Evolutionary conservation across 2,113 vertebrate species (phyloP).

Genomic region (Erpornis zantholeuca): DNA sequence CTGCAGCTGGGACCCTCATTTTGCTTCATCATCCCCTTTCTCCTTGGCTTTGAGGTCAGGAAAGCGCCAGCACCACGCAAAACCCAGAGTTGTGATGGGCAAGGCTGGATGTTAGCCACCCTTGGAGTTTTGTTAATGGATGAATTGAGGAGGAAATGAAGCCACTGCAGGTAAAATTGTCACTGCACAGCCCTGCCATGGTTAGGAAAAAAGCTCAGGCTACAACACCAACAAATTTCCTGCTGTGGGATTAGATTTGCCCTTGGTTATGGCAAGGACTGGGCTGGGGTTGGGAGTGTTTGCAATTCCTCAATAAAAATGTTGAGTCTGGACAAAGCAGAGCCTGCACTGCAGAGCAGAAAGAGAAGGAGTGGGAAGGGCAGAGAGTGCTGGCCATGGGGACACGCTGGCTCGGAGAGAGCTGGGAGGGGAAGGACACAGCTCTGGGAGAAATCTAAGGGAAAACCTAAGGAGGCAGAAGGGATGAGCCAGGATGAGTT

Average conservation of each 20-base stretch:
- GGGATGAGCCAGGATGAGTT: not conserved
- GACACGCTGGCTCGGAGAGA: rapidly evolving
- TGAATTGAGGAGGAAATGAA: not conserved
- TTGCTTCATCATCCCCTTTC: not conserved
- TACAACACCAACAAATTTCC: not conserved
- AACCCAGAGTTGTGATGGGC: not conserved
- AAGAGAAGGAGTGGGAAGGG: not conserved
- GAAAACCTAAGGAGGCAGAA: not conserved
- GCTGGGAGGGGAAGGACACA: not conserved
- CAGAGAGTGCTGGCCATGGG: not conserved
- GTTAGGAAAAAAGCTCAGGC: not conserved
- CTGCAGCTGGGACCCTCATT: not conserved
- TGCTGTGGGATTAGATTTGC: not conserved
- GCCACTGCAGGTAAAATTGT: not conserved
- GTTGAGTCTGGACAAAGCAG: not conserved
- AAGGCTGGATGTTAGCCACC: not conserved
- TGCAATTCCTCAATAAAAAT: not conserved
- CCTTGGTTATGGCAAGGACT: not conserved
- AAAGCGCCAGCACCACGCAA: rapidly evolving
- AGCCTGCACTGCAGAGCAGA: not conserved
- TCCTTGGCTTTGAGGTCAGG: not conserved
- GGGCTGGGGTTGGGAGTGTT: not conserved
- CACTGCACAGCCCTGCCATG: not conserved
- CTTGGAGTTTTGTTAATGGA: not conserved
- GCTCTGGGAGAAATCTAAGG: not conserved